phyloP scores from a whole-genome alignment of 1,140 invertebrate genomes.

The Dinothrombium tinctorium region DNA sequence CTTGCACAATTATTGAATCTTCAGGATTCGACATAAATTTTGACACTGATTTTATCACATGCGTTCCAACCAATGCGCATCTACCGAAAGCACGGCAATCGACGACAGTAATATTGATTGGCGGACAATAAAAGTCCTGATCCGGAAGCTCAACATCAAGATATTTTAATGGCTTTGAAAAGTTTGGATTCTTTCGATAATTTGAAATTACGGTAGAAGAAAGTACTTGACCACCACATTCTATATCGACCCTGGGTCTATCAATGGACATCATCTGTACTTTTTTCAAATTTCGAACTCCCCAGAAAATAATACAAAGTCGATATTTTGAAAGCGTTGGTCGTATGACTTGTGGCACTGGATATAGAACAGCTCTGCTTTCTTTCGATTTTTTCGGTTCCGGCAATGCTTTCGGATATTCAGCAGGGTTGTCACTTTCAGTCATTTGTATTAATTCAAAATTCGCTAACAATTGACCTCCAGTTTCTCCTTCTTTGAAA shows the following conservation, averaged over 20 bases:
- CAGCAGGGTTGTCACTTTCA: constrained; percentile 1
- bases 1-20: too few relatives aligned
- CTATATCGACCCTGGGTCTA: constrained; percentile 62
- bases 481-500: constrained; percentile 42
- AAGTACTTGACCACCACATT: constrained; percentile 59
- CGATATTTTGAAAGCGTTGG: constrained; percentile 58
- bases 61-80: constrained; percentile 62
- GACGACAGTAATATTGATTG: constrained; percentile 59
- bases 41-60: constrained; percentile 58
- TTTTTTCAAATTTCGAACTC: constrained; percentile 53
- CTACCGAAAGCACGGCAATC: constrained; percentile 71
- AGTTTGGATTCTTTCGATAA: constrained; percentile 65
- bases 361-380: constrained; percentile 38
- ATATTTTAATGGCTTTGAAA: constrained; percentile 51
- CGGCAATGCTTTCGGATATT: constrained; percentile 19
- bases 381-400: constrained; percentile 24
- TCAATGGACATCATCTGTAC: constrained; percentile 59
- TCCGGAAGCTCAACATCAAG: constrained; percentile 35
- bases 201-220: constrained; percentile 58
- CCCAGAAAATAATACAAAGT: constrained; percentile 63
- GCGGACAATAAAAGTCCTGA: constrained; percentile 57
- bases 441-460: constrained; percentile 47
- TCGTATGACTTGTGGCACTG: constrained; percentile 50
- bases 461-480: constrained; percentile 57
- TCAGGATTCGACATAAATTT: constrained; percentile 21